phyloP scores from a whole-genome alignment of 2,113 vertebrate species.

The Acanthisitta chloris region DNA sequence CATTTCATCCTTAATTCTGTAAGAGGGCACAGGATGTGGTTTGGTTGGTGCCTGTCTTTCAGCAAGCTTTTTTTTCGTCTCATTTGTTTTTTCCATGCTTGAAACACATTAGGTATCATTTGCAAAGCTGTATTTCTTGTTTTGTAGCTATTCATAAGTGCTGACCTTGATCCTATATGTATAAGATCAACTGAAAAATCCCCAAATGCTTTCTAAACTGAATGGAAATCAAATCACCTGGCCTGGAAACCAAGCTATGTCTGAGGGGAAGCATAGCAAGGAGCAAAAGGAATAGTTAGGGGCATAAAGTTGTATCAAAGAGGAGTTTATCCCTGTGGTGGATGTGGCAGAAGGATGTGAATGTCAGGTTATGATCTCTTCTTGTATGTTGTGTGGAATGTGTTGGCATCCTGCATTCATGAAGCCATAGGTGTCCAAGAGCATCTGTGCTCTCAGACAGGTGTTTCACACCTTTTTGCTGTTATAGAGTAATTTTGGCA shows the following conservation, averaged over 20 bases:
- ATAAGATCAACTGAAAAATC: background rate
- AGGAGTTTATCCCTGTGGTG: rapidly evolving
- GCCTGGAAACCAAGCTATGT: background rate
- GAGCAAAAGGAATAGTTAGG: background rate
- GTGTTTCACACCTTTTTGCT: rapidly evolving
- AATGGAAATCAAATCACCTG: background rate
- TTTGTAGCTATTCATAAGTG: background rate
- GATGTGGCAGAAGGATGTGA: background rate
- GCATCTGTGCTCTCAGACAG: background rate
- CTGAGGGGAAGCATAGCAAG: background rate
- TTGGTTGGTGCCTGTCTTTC: background rate
- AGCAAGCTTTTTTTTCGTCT: background rate
- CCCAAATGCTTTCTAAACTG: background rate
- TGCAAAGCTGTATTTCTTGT: background rate
- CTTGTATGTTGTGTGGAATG: rapidly evolving
- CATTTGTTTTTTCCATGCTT: background rate
- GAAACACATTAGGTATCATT: background rate
- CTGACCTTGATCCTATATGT: background rate
- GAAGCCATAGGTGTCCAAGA: background rate
- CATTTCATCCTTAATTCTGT: background rate
- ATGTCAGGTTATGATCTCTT: background rate
- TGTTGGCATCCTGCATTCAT: background rate
- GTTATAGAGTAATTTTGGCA: background rate
- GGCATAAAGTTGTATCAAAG: background rate
- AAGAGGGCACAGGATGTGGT: background rate